Evolutionary conservation across 2,797 vertebrate genomes (phyloP).

Genomic region (Valencia hispanica): DNA sequence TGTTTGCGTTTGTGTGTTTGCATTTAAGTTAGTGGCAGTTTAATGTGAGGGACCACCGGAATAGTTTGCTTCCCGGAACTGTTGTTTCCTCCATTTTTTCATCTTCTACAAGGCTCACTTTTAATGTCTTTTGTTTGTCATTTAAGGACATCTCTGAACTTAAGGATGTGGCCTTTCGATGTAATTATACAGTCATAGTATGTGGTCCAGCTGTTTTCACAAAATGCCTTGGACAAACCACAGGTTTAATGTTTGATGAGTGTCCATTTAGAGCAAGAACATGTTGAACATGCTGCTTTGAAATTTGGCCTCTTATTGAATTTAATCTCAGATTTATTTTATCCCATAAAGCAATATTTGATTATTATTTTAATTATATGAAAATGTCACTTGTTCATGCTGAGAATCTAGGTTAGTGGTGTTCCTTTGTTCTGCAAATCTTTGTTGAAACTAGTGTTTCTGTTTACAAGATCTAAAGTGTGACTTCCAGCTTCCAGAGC

Average conservation of each 20-base stretch:
- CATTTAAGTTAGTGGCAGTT: constrained; percentile 57
- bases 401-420: constrained; percentile 8
- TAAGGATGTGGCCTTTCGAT: constrained; percentile 61
- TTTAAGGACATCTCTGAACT: constrained; percentile 53
- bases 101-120: constrained; percentile 46
- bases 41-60: constrained; percentile 72
- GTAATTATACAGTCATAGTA: constrained; percentile 49
- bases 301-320: constrained; percentile 34
- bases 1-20: constrained; percentile 70
- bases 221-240: constrained; percentile 57
- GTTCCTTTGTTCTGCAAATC: constrained; percentile 17
- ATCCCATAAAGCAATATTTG: constrained; percentile 20
- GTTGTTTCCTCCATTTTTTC: constrained; percentile 45
- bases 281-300: constrained; percentile 56
- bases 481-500: constrained; percentile 51
- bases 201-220: constrained; percentile 47
- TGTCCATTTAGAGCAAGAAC: constrained; percentile 60
- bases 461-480: constrained; percentile 55
- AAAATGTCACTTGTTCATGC: constrained; percentile 43
- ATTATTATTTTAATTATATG: constrained; percentile 23
- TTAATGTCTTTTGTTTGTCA: constrained; percentile 66
- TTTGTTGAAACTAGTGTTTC: constrained; percentile 41
- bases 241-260: constrained; percentile 55
- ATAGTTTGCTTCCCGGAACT: constrained; percentile 61
- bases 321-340: constrained; percentile 31